phyloP scores from a whole-genome alignment of 1,140 invertebrate genomes.

The fruit fly (Drosophila melanogaster) region DNA sequence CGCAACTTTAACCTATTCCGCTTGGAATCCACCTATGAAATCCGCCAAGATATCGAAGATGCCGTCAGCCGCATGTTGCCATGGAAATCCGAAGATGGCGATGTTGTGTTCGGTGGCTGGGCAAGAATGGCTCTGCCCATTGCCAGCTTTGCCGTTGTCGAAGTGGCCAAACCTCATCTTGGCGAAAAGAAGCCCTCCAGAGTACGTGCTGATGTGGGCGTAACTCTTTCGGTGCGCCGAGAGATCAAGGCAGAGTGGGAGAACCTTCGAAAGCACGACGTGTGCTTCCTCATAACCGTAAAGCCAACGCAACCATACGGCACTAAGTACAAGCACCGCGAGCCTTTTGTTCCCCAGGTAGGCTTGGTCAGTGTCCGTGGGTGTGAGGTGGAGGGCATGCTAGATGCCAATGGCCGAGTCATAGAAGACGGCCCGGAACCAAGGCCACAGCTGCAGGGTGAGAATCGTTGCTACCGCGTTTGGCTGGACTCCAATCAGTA shows the following conservation, averaged over 20 bases:
- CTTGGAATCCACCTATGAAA: constrained; percentile 99
- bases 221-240: constrained; percentile 94
- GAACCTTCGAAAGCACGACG: constrained; percentile 97
- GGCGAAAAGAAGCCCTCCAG: constrained; percentile 97
- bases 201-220: constrained; percentile 96
- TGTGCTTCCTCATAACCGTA: constrained; percentile 97
- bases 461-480: constrained; percentile 96
- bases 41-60: constrained; percentile 99
- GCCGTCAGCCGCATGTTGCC: constrained; percentile 96
- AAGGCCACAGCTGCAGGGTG: constrained; percentile 92
- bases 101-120: constrained; percentile 97
- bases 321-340: constrained; percentile 92
- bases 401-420: constrained; percentile 97
- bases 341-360: constrained; percentile 95
- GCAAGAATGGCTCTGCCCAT: constrained; percentile 99
- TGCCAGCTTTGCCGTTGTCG: constrained; percentile 96
- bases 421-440: constrained; percentile 99
- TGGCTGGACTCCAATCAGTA: constrained; percentile 99
- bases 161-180: constrained; percentile 95
- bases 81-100: constrained; percentile 95
- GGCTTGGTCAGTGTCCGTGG: constrained; percentile 96
- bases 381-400: constrained; percentile 99
- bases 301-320: constrained; percentile 92
- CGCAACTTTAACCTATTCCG: constrained; percentile 99
- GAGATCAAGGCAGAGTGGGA: constrained; percentile 99